Percentiles rank a stretch among this genome's conserved stretches.
Conservation (phyloP, 2,797 vertebrate species). For the Orientallactaga sibirica region DNA sequence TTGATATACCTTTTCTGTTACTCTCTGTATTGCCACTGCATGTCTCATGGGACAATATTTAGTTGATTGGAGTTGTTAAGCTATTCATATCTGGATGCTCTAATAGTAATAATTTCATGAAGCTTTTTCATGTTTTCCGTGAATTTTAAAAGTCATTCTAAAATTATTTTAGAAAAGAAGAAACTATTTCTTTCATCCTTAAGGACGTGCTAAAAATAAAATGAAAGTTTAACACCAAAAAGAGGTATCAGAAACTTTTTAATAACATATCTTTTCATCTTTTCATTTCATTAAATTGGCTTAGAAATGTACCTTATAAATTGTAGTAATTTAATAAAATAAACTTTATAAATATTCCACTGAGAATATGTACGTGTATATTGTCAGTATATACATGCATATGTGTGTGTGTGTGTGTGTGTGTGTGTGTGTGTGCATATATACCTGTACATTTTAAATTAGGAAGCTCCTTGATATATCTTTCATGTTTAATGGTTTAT, state of each 20-base stretch:
- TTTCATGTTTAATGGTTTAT: background rate
- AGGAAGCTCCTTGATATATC: background rate
- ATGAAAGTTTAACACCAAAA: conserved; percentile 12
- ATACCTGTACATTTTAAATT: background rate
- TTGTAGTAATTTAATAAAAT: conserved; percentile 22
- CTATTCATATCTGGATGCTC: background rate
- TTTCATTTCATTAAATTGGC: background rate
- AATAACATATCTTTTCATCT: conserved; percentile 21
- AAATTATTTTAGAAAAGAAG: background rate
- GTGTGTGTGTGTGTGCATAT: background rate
- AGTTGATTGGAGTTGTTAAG: background rate
- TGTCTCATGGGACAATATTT: background rate
- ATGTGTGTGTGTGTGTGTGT: background rate
- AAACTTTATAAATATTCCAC: conserved; percentile 49
- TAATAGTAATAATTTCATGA: background rate
- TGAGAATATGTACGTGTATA: background rate
- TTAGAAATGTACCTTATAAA: conserved; percentile 52
- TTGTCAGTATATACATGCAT: background rate
- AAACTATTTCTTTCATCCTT: background rate
- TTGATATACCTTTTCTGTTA: background rate
- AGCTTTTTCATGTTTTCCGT: background rate
- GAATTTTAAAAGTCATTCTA: background rate
- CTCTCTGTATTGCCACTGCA: background rate
- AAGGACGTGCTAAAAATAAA: conserved; percentile 55
- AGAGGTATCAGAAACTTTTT: conserved; percentile 31